Base-by-base conservation (phyloP, 2,797 vertebrate genomes). In the Sebastolobus altivelis region DNA sequence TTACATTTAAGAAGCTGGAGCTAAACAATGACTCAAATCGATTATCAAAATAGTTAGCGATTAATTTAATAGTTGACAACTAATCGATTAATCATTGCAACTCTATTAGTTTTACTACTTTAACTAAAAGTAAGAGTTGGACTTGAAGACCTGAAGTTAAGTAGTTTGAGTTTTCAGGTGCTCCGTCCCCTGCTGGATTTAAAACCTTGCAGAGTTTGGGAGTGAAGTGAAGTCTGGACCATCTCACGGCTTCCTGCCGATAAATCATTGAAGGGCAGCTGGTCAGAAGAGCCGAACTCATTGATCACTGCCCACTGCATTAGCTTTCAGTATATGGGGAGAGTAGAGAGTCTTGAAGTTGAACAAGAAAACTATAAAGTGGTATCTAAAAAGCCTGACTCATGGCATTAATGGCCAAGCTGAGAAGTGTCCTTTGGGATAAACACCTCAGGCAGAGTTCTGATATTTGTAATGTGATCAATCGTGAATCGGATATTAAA, bases 211-310 rank as follows among this genome's bases (percentile, higher is more conserved):
- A 25, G 54, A 60, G 49, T 68, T 63, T 4, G 20, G 20, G 52
- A 46, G 33, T 54, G 31, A 75, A 29, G 9, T 25, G 25, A 54
- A 67, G 56, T 18, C 49, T n/a, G 72, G 77, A 60, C 43, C 6
- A 2, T 52, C 74, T 72, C 81, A 65, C 3, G 2, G 72, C 54
- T 9, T 10, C 0, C 46, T 76, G 77, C 56, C 38, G 8, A 74
- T 82, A 74, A 82, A 86, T 83, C 77, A 68, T 52, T 83, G 56
- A 76, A 84, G 63, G 66, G 20, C 76, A 63, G 60, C 75, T 46
- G 60, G 79, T 73, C 4, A 72, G 49, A 78, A 38, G 72, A 83
- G 2, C 9, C 0, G 0, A 43, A 0, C 5, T 68, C 60, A 77
- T 59, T 71, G 77, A 79, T 79, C 59, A 38, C 40, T 46, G 37